Conservation (phyloP, 2,113 vertebrate species). For the Mustela nigripes region DNA sequence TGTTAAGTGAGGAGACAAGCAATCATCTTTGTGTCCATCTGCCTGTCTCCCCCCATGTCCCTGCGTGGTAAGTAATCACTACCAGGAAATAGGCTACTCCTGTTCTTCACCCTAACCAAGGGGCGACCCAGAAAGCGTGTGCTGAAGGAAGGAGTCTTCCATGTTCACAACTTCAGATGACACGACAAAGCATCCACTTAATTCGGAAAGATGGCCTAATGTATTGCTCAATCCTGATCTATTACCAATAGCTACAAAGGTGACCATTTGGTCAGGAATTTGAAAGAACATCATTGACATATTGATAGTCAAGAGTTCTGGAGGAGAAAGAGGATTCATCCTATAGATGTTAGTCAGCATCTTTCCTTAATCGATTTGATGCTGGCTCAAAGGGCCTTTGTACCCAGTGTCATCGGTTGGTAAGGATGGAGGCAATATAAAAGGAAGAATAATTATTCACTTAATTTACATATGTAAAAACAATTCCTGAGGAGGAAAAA, state of each 20-base stretch:
- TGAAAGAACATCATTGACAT: neutral
- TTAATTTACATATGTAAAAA: neutral
- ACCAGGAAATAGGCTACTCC: neutral
- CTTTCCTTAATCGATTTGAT: neutral
- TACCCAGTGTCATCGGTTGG: neutral
- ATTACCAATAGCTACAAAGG: neutral
- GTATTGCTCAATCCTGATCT: neutral
- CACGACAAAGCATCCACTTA: neutral
- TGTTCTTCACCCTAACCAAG: neutral
- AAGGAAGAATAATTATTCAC: neutral
- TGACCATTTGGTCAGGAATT: neutral
- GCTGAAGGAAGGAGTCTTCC: neutral
- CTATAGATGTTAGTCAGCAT: neutral
- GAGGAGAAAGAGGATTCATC: neutral
- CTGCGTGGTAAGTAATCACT: neutral
- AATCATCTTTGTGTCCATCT: neutral
- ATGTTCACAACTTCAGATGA: neutral
- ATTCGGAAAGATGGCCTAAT: neutral
- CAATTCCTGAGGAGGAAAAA: neutral
- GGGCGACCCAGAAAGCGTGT: neutral
- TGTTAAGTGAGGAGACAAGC: neutral
- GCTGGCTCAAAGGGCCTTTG: neutral
- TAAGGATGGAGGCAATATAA: neutral
- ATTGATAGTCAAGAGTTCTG: accelerated
- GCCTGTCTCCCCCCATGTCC: neutral